Evolutionary conservation across 1,140 invertebrate species (phyloP).

Genomic region (Babylonia areolata): DNA sequence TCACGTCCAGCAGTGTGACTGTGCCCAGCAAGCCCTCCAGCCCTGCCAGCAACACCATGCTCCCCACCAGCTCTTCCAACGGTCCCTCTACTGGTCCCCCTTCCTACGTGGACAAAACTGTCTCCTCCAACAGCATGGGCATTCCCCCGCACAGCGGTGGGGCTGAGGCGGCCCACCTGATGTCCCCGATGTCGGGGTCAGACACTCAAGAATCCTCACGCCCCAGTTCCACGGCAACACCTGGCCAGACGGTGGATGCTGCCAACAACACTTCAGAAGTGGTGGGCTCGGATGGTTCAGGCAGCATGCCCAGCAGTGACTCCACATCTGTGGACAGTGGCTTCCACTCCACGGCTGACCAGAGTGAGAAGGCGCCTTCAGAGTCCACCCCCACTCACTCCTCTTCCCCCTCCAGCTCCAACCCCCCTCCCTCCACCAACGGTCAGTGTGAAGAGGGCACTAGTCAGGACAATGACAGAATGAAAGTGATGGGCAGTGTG

Average conservation of each 20-base stretch:
- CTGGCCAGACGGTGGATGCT: slow-evolving; percentile 47
- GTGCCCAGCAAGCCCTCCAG: slow-evolving; percentile 43
- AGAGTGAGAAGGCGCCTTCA: slow-evolving; percentile 47
- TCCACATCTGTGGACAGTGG: slow-evolving; percentile 52
- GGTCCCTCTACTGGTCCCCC: not conserved
- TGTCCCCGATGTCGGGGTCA: slow-evolving; percentile 46
- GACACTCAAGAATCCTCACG: slow-evolving; percentile 48
- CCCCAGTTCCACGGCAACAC: slow-evolving; percentile 49
- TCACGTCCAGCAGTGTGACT: slow-evolving; percentile 51
- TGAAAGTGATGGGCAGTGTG: not conserved
- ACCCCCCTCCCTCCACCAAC: slow-evolving; percentile 27
- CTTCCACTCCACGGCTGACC: slow-evolving; percentile 49
- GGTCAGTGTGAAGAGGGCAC: slow-evolving; percentile 33
- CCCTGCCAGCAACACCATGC: slow-evolving; percentile 31
- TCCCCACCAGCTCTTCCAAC: too few relatives aligned
- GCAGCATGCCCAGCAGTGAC: slow-evolving; percentile 46
- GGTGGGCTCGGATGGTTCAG: slow-evolving; percentile 40
- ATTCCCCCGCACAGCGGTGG: not conserved
- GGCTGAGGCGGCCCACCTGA: slow-evolving; percentile 2
- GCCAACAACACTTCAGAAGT: slow-evolving; percentile 37
- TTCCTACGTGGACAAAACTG: not conserved
- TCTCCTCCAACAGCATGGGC: not conserved
- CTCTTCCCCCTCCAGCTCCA: slow-evolving; percentile 29
- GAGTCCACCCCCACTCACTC: slow-evolving; percentile 42
- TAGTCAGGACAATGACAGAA: slow-evolving; percentile 40